These are phyloP conservation scores for Tipula unca DNA, from an alignment of 2,888 invertebrate genomes.

Conservation along the genomic window DNA sequence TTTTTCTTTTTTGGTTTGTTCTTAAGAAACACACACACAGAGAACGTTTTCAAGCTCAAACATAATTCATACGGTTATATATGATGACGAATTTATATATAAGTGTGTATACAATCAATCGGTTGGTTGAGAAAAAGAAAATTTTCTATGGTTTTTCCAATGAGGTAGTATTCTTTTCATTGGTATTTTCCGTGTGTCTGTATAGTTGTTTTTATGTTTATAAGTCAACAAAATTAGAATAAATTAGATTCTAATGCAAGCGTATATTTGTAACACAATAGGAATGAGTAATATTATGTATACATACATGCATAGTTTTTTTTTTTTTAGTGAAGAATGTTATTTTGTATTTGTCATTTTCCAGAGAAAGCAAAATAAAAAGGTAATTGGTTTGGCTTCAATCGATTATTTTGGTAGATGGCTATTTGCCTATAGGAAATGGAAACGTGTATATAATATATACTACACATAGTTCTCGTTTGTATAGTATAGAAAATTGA, in stretches of 20 bases:
- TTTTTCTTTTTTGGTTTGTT: neutral
- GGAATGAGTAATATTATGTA: neutral
- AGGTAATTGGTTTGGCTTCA: neutral
- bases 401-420: neutral
- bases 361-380: neutral
- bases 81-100: neutral
- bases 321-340: too few relatives aligned
- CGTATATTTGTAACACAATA: neutral
- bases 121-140: neutral
- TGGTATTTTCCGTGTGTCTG: neutral
- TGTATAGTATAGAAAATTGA: neutral
- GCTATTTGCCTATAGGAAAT: neutral
- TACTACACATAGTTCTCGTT: neutral
- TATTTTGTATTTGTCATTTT: neutral
- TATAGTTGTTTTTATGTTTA: neutral
- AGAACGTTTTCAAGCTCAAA: neutral
- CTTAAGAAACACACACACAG: neutral
- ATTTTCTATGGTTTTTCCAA: neutral
- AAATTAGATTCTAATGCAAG: neutral
- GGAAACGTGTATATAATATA: neutral
- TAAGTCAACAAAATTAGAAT: neutral
- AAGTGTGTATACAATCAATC: neutral
- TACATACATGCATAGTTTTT: too few relatives aligned
- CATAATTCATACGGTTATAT: neutral
- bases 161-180: neutral